Conservation (phyloP, 2,888 invertebrate species). For the Rutpela maculata region DNA sequence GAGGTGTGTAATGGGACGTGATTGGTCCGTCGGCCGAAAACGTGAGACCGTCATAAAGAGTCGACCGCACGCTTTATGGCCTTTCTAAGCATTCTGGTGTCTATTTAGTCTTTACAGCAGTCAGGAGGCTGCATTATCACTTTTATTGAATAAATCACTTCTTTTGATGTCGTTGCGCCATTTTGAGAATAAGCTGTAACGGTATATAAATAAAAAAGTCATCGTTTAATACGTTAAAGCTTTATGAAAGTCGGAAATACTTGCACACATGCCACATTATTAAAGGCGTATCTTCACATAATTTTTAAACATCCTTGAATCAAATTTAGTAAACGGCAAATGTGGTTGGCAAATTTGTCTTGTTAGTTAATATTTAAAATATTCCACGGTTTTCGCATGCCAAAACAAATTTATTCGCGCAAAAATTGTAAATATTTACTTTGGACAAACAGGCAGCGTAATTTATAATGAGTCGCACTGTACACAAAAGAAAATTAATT, state of each 20-base stretch:
- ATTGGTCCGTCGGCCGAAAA: conserved; percentile 31
- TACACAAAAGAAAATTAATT: conserved; percentile 38
- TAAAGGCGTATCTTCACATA: neutral
- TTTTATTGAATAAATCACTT: conserved; percentile 66
- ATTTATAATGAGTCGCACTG: conserved; percentile 29
- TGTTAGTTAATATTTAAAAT: conserved; percentile 33
- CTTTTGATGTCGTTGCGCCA: conserved; percentile 6
- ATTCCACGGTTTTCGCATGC: conserved; percentile 39
- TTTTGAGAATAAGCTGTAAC: conserved; percentile 3
- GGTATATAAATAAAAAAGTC: neutral
- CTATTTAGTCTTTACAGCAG: conserved; percentile 72
- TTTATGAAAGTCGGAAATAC: too few species aligned
- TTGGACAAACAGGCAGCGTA: conserved; percentile 32
- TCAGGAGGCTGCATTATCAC: conserved; percentile 68
- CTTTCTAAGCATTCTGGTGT: conserved; percentile 69
- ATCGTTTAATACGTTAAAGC: too few species aligned
- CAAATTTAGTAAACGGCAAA: conserved; percentile 32
- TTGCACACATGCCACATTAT: too few species aligned
- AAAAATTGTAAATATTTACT: conserved; percentile 42
- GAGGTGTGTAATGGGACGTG: conserved; percentile 31
- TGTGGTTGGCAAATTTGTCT: conserved; percentile 32
- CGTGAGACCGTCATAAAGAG: conserved; percentile 69
- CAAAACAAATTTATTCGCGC: conserved; percentile 39
- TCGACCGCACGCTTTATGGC: conserved; percentile 70
- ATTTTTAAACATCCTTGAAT: conserved; percentile 30